Percentiles rank a stretch among this genome's conserved stretches.
Evolutionary conservation across 2,113 vertebrate species (phyloP).

Genomic region (Lipotes vexillifer): DNA sequence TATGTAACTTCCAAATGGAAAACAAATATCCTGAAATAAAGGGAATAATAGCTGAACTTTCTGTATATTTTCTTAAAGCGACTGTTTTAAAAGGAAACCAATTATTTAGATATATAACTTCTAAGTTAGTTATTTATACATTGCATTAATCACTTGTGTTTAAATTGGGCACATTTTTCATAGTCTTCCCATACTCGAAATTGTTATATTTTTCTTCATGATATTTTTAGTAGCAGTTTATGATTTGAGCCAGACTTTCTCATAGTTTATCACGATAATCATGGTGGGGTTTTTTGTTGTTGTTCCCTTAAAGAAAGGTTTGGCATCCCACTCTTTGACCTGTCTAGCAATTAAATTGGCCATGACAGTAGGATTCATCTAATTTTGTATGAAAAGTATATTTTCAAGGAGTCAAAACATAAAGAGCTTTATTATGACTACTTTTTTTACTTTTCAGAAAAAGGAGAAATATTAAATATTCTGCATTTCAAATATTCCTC

Average conservation of each 20-base stretch:
- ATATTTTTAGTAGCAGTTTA: constrained; percentile 18
- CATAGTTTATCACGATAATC: not conserved
- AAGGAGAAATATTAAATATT: not conserved
- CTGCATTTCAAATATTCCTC: not conserved
- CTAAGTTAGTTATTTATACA: not conserved
- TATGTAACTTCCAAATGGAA: not conserved
- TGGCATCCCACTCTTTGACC: not conserved
- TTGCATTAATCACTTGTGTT: not conserved
- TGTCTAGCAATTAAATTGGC: not conserved
- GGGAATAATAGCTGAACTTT: not conserved
- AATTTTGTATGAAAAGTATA: not conserved
- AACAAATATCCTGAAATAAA: not conserved
- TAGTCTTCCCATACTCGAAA: not conserved
- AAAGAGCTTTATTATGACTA: not conserved
- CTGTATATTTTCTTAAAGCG: not conserved
- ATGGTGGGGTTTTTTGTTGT: not conserved
- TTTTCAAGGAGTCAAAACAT: not conserved
- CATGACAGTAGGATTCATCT: not conserved
- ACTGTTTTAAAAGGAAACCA: not conserved
- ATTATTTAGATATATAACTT: not conserved
- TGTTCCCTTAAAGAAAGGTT: not conserved
- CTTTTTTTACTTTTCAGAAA: not conserved
- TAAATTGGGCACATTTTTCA: not conserved
- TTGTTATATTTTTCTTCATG: not conserved
- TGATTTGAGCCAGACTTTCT: not conserved